A percentile compares a stretch with the other conserved stretches of the same genome.
phyloP scores from a whole-genome alignment of 2,113 vertebrate species.

The Periophthalmus modestus region DNA sequence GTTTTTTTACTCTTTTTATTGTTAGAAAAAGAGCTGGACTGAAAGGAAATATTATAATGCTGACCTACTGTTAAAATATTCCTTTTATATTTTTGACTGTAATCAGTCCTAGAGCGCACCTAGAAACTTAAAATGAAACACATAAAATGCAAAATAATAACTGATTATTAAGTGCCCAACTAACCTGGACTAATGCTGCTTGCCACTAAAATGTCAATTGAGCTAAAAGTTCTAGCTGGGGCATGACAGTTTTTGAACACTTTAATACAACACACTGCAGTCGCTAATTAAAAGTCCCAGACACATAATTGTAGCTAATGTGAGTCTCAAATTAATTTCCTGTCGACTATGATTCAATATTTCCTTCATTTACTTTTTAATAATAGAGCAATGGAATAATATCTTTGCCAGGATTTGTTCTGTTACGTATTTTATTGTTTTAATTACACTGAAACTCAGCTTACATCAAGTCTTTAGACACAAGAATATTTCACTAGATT shows the following conservation, averaged over 20 bases:
- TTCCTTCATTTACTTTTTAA: slow-evolving; percentile 10
- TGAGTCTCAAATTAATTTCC: slow-evolving; percentile 41
- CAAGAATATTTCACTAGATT: too few species aligned
- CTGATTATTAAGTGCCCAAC: slow-evolving; percentile 15
- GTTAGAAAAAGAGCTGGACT: too few species aligned
- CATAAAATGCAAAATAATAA: too few species aligned
- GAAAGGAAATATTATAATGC: too few species aligned
- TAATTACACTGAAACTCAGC: neutral
- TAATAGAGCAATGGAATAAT: neutral
- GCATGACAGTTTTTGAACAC: neutral
- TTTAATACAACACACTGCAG: slow-evolving; percentile 32
- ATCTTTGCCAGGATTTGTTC: neutral
- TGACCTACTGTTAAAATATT: too few species aligned
- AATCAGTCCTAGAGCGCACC: too few species aligned
- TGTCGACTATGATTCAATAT: slow-evolving; percentile 26
- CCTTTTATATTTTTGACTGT: too few species aligned
- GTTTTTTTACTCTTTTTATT: too few species aligned
- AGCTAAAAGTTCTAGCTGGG: neutral
- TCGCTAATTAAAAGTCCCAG: slow-evolving; percentile 55
- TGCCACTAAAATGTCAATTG: slow-evolving; percentile 7
- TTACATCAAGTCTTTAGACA: neutral
- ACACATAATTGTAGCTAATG: slow-evolving; percentile 66
- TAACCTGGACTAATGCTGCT: neutral
- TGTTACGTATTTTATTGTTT: neutral
- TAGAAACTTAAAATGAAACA: too few species aligned